These are phyloP conservation scores for Micoletzkya japonica DNA, from an alignment of 2,888 invertebrate genomes.

Conservation along the genomic window DNA sequence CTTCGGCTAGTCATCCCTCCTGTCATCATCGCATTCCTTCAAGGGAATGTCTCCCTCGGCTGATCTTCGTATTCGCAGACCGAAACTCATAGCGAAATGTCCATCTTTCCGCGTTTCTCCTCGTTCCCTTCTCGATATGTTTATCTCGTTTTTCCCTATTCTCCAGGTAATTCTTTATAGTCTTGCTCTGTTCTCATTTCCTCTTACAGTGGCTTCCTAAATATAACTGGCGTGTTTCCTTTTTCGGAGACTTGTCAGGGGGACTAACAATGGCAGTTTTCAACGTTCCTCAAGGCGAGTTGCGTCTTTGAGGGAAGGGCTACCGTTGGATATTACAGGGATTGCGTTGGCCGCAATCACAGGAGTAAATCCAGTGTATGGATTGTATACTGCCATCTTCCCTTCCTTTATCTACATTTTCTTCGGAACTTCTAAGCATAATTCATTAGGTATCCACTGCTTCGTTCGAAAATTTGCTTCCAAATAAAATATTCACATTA, in stretches of 20 bases:
- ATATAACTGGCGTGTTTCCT: conserved; percentile 57
- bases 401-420: conserved; percentile 62
- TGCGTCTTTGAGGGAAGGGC: too few species aligned
- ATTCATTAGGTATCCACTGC: conserved; percentile 48
- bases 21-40: too few species aligned
- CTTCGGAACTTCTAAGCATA: conserved; percentile 62
- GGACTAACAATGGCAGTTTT: conserved; percentile 63
- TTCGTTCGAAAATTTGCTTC: not conserved
- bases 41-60: too few species aligned
- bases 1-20: too few species aligned
- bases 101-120: not conserved
- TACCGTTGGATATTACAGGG: conserved; percentile 37
- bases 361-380: conserved; percentile 61
- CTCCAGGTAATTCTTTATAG: conserved; percentile 1
- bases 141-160: conserved; percentile 16
- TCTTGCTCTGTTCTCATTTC: not conserved
- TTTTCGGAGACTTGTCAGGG: conserved; percentile 59
- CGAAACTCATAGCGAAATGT: too few species aligned
- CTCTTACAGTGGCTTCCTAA: conserved; percentile 47
- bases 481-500: conserved; percentile 1
- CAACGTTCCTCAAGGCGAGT: conserved; percentile 59
- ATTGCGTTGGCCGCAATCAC: conserved; percentile 61
- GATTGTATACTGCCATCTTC: conserved; percentile 61
- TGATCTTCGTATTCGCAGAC: too few species aligned
- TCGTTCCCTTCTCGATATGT: not conserved